A percentile compares a stretch with the other conserved stretches of the same genome.
Conservation (phyloP, 30 jellyfish, hydroid and myxozoan species). For the Nemopilema nomurai region DNA sequence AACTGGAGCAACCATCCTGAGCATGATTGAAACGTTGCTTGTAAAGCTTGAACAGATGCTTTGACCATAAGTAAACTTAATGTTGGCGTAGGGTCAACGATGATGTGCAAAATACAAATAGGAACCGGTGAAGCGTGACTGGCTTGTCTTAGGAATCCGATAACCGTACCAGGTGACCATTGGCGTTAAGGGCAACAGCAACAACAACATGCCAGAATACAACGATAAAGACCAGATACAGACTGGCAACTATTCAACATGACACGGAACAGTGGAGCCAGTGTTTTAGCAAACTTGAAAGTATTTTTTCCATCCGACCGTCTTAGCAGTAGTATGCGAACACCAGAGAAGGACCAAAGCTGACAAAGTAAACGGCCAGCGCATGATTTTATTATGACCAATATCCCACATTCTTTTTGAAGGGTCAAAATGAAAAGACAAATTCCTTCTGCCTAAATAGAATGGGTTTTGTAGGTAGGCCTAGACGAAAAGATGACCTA, state of each 20-base stretch:
- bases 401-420: too few species aligned
- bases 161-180: neutral
- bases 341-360: too few species aligned
- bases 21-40: neutral
- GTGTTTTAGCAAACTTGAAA: too few species aligned
- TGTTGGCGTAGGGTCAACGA: conserved; percentile 1
- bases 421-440: too few species aligned
- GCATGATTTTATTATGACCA: too few species aligned
- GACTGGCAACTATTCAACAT: neutral
- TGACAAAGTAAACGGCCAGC: too few species aligned
- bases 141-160: neutral
- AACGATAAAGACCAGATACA: neutral
- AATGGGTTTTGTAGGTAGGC: too few species aligned
- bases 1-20: conserved; percentile 7
- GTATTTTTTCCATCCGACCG: too few species aligned
- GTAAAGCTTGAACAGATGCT: neutral
- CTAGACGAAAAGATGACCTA: too few species aligned
- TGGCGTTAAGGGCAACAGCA: neutral
- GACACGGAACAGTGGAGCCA: too few species aligned
- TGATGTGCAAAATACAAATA: neutral
- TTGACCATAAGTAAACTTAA: conserved; percentile 10
- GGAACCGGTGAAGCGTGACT: conserved; percentile 6
- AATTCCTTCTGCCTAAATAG: too few species aligned
- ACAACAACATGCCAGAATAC: neutral
- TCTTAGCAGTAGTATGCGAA: too few species aligned